Percentiles rank a stretch among this genome's conserved stretches.
These are phyloP conservation scores for Dasysyrphus albostriatus DNA, from an alignment of 2,888 invertebrate species.

Conservation along the genomic window DNA sequence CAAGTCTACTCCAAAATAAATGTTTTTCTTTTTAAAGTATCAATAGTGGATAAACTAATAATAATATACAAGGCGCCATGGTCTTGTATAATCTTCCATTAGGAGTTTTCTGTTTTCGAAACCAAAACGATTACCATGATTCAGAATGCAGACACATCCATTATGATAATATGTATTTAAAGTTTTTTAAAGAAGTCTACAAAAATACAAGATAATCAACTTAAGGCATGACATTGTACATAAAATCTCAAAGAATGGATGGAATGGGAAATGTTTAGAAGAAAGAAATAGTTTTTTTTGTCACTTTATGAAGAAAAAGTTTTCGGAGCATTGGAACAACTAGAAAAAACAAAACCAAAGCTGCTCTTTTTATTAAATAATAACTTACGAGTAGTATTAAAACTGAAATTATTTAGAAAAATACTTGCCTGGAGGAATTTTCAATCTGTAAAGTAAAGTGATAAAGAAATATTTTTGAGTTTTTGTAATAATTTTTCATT, in stretches of 20 bases:
- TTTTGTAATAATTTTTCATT: no score
- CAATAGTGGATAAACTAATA: not conserved
- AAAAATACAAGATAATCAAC: not conserved
- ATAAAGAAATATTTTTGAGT: no score
- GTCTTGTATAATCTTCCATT: not conserved
- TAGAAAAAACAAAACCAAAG: no score
- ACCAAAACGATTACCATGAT: not conserved
- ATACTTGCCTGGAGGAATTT: no score
- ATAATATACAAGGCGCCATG: not conserved
- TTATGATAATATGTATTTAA: conserved; percentile 32
- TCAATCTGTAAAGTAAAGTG: no score
- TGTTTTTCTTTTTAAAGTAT: not conserved
- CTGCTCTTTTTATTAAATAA: no score
- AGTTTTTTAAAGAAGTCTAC: not conserved
- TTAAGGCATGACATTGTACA: not conserved
- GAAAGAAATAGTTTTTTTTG: no score
- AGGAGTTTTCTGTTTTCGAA: not conserved
- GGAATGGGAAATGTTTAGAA: not conserved
- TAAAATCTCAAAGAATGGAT: not conserved
- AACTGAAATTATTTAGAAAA: no score
- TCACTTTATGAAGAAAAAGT: no score
- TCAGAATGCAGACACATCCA: not conserved
- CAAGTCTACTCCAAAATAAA: not conserved
- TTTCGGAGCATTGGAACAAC: no score
- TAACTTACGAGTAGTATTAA: no score